These are phyloP conservation scores for Aurelia sp. DNA, from an alignment of 30 jellyfish, hydroid and myxozoan genomes.

Conservation along the genomic window DNA sequence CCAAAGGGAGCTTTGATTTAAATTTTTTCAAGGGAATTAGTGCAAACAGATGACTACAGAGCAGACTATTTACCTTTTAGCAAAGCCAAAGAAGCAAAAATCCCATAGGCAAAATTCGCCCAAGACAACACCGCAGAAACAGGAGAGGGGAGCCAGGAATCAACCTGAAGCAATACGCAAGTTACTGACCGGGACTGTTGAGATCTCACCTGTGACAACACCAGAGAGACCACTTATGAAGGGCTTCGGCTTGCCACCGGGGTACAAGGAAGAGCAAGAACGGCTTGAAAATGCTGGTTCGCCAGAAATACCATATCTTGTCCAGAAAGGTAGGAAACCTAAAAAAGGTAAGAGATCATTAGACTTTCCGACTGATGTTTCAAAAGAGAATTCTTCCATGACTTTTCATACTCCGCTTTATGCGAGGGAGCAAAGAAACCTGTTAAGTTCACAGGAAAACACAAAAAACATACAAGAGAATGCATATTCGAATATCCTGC, in stretches of 20 bases:
- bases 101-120: not conserved
- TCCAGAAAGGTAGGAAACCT: not conserved
- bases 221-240: slow-evolving; percentile 27
- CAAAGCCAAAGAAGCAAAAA: not conserved
- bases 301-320: not conserved
- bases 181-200: slow-evolving; percentile 77
- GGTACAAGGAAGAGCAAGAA: slow-evolving; percentile 1
- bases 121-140: not conserved
- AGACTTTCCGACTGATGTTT: too few species aligned
- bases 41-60: too few species aligned
- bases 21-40: too few species aligned
- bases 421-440: too few species aligned
- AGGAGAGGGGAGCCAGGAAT: not conserved
- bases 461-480: too few species aligned
- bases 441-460: too few species aligned
- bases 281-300: not conserved
- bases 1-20: too few species aligned
- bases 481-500: not conserved
- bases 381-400: too few species aligned
- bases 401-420: too few species aligned
- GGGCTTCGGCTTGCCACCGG: slow-evolving; percentile 43
- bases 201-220: slow-evolving; percentile 40
- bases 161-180: slow-evolving; percentile 92
- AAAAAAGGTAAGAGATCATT: not conserved
- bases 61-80: not conserved